Evolutionary conservation across 2,797 vertebrate species (phyloP), one percentile per base, ranked within the genome.

Genomic region (Clarias platycephalus): DNA sequence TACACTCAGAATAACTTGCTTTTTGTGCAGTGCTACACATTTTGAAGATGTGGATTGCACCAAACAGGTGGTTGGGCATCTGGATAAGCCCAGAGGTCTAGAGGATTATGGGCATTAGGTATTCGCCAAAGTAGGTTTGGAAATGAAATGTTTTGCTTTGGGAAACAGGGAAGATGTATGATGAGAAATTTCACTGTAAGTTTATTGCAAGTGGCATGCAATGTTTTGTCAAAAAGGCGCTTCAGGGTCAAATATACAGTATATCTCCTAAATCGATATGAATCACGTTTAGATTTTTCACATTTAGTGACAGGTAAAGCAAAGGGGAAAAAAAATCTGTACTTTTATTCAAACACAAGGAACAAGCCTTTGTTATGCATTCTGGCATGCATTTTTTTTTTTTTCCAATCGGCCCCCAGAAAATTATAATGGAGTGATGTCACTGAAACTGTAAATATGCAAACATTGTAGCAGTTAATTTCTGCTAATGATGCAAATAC

Each of bases 401-500:
- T 58, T 76, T 60, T 77, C 24, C 18, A 24, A 44, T 76, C 18
- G 7, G 3, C 57, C 3, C 22, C 20, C 10, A 20, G 28, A 31
- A 77, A 60, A 60, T 3, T 34, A 44, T 18, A 24, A 55, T n/a
- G 64, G 26, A 53, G 22, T 26, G 28, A 81, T 81, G 44, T 68
- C 26, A 22, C 6, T 28, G 58, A n/a, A 77, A 79, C 12, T 88
- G 87, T 91, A 81, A 83, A 82, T 89, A 89, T 87, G 88, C 89
- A 92, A 92, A 91, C 90, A 91, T 85, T 91, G 91, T 92, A 94
- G 89, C 90, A 93, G 89, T 93, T 92, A 91, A 93, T 92, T 87
- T 89, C 62, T 68, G 60, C 89, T 92, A 94, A 94, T 91, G 89
- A 93, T 94, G 92, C 90, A 93, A 93, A 94, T 94, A 86, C 91